Percentiles rank a stretch among this genome's conserved stretches.
These are phyloP conservation scores for Dolichopus griseipennis DNA, from an alignment of 2,888 invertebrate species.

Conservation along the genomic window DNA sequence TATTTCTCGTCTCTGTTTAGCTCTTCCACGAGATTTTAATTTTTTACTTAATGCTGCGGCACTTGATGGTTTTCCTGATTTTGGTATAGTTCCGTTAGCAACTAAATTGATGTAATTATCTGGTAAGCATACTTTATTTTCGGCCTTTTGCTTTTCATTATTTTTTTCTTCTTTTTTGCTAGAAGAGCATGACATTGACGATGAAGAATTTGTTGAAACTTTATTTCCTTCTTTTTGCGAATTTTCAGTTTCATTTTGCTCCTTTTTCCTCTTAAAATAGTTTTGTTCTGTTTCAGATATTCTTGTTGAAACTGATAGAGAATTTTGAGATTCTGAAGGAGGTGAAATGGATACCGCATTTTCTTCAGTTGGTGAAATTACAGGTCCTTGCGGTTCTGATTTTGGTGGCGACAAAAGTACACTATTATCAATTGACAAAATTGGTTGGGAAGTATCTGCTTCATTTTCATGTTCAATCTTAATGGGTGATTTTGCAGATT, in stretches of 20 bases:
- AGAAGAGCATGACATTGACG: neutral
- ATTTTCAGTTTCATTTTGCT: neutral
- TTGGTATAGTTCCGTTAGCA: conserved; percentile 40
- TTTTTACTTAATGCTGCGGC: conserved; percentile 33
- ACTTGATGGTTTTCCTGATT: conserved; percentile 40
- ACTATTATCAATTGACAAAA: conserved; percentile 14
- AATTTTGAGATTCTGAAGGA: conserved; percentile 30
- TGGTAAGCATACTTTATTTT: conserved; percentile 15
- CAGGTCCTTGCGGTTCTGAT: conserved; percentile 34
- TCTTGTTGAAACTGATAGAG: conserved; percentile 23
- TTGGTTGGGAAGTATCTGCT: conserved; percentile 14
- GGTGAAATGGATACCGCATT: conserved; percentile 38
- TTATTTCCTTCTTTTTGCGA: neutral
- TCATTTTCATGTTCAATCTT: conserved; percentile 28
- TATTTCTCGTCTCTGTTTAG: conserved; percentile 42
- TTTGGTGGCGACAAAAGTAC: conserved; percentile 35
- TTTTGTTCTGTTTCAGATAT: conserved; percentile 14
- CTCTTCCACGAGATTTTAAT: conserved; percentile 39
- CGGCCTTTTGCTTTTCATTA: neutral
- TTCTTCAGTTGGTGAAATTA: conserved; percentile 26
- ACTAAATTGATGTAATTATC: conserved; percentile 25
- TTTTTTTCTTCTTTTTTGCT: conserved; percentile 1
- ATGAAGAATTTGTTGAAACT: conserved; percentile 15
- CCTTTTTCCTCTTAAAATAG: no score
- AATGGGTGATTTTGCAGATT: conserved; percentile 7